phyloP scores from a whole-genome alignment of 2,113 vertebrate species.

The Larimichthys polyactis region DNA sequence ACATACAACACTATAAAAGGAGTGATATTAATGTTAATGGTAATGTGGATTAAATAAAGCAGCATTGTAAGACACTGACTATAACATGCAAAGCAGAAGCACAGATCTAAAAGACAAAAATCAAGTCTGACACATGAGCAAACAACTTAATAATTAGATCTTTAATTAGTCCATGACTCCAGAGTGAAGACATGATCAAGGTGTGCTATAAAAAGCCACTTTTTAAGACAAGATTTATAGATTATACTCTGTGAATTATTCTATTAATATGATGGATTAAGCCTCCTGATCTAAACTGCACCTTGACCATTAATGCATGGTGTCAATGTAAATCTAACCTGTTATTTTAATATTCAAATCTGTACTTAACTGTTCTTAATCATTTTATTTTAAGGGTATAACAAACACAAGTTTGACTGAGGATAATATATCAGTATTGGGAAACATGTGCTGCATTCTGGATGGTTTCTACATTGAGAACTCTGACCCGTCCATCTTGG shows the following conservation, averaged over 20 bases:
- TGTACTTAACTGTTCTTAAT: neutral
- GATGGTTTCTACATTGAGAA: constrained; percentile 67
- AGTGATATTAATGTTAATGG: no score
- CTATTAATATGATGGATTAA: neutral
- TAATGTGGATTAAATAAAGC: no score
- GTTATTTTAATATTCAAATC: neutral
- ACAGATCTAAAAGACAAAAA: no score
- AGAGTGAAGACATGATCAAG: neutral
- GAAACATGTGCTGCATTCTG: constrained; percentile 82
- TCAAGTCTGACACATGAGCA: no score
- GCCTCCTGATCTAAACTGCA: no score
- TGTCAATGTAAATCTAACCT: neutral
- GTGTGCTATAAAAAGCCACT: neutral
- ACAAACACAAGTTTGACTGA: constrained; percentile 61
- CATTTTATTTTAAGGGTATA: constrained; percentile 67
- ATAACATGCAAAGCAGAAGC: no score
- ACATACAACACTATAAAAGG: no score
- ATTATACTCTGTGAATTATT: neutral
- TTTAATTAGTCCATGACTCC: neutral
- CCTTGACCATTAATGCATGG: no score
- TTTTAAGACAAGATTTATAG: neutral
- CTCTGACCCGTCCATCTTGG: constrained; percentile 79
- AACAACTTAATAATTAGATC: no score
- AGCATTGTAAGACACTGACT: no score
- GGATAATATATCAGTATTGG: constrained; percentile 73